phyloP scores from a whole-genome alignment of 2,888 invertebrate genomes.

The Chloromyia formosa region DNA sequence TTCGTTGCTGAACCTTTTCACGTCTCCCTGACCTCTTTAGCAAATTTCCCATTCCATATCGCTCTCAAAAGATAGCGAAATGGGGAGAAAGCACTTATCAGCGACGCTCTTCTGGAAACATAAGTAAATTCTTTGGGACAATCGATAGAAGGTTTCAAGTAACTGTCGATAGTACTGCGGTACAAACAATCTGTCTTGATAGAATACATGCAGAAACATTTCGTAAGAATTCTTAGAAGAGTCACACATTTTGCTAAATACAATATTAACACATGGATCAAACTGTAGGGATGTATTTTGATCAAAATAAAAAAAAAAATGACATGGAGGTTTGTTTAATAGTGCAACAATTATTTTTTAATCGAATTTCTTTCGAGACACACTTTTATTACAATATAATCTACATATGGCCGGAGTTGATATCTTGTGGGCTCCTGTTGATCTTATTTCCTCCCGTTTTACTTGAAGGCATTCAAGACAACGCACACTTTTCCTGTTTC shows the following conservation, averaged over 20 bases:
- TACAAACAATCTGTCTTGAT: no score
- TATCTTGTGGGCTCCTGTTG: slow-evolving; percentile 32
- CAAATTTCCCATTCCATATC: background rate
- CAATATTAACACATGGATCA: no score
- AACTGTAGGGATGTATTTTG: no score
- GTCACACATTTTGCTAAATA: no score
- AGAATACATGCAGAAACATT: no score
- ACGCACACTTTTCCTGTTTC: background rate
- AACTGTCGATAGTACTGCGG: background rate
- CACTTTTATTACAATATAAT: background rate
- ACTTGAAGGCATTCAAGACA: background rate
- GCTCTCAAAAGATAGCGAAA: background rate
- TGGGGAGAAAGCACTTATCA: slow-evolving; percentile 30
- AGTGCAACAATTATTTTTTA: no score
- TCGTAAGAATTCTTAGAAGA: no score
- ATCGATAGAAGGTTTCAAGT: slow-evolving; percentile 9
- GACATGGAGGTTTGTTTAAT: no score
- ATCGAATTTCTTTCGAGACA: background rate
- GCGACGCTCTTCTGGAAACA: slow-evolving; percentile 14
- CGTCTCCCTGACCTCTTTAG: background rate
- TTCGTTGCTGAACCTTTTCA: background rate
- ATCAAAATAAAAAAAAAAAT: no score
- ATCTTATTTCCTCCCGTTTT: slow-evolving; percentile 26
- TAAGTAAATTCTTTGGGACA: slow-evolving; percentile 15
- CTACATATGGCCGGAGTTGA: slow-evolving; percentile 1